Percentiles rank a stretch among this genome's conserved stretches.
Conservation (phyloP, 2,797 vertebrate genomes). For the Sebastes variabilis region DNA sequence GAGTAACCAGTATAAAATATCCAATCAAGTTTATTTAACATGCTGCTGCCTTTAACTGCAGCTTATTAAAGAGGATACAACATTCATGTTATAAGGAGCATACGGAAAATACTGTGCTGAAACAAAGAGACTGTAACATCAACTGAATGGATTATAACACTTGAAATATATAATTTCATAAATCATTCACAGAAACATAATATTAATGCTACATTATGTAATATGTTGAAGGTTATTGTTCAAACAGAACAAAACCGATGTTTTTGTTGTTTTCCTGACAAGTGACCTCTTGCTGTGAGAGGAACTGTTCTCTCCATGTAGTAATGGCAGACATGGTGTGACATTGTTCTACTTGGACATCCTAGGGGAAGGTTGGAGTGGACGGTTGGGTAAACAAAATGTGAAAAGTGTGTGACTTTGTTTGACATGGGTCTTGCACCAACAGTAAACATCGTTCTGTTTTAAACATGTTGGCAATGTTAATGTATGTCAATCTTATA, state of each 20-base stretch:
- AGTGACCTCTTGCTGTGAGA: background rate
- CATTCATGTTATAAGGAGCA: background rate
- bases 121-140: background rate
- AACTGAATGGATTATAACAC: background rate
- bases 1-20: slow-evolving; percentile 9
- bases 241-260: background rate
- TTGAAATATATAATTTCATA: background rate
- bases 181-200: background rate
- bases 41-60: background rate
- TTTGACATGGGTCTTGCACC: background rate
- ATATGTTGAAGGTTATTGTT: background rate
- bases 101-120: background rate
- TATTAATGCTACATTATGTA: background rate
- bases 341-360: background rate
- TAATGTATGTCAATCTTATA: background rate
- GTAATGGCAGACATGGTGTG: background rate
- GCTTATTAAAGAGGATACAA: background rate
- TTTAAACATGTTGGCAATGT: background rate
- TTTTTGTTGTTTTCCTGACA: background rate
- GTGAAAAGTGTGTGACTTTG: background rate
- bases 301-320: background rate
- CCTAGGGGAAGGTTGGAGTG: background rate
- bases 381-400: background rate
- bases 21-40: slow-evolving; percentile 8
- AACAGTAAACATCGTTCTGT: background rate